Evolutionary conservation across 1,140 invertebrate species (phyloP).

Genomic region (Drosophila lacteicornis): DNA sequence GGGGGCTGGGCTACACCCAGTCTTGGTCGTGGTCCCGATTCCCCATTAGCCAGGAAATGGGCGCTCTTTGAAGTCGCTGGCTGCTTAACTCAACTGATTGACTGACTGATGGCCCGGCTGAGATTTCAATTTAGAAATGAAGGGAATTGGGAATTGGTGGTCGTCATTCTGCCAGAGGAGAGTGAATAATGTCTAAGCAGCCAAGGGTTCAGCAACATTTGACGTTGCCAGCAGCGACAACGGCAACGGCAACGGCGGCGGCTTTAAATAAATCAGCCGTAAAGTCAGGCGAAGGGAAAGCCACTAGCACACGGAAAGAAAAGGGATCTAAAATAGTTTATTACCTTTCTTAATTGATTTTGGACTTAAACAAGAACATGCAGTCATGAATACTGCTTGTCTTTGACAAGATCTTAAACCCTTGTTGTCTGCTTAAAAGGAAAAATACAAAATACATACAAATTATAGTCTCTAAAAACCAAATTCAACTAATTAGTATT

Average conservation of each 20-base stretch:
- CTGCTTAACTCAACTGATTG: slow-evolving; percentile 39
- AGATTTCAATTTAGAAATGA: slow-evolving; percentile 46
- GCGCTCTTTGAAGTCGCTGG: slow-evolving; percentile 54
- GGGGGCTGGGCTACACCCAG: slow-evolving; percentile 54
- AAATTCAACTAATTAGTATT: not conserved
- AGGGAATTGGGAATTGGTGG: slow-evolving; percentile 12
- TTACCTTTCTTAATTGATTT: too few species aligned
- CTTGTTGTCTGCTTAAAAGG: not conserved
- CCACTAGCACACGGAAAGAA: slow-evolving; percentile 8
- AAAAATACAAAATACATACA: not conserved
- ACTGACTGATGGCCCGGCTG: slow-evolving; percentile 47
- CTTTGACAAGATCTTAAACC: not conserved
- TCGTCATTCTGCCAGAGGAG: slow-evolving; percentile 21
- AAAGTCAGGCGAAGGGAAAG: slow-evolving; percentile 41
- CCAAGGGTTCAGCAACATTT: slow-evolving; percentile 80
- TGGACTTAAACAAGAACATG: too few species aligned
- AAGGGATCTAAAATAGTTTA: not conserved
- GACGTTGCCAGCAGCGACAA: slow-evolving; percentile 18
- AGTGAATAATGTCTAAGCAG: slow-evolving; percentile 59
- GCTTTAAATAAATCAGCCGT: slow-evolving; percentile 77
- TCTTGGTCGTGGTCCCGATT: slow-evolving; percentile 19
- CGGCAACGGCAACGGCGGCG: slow-evolving; percentile 34
- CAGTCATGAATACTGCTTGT: too few species aligned
- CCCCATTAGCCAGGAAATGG: slow-evolving; percentile 46
- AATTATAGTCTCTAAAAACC: not conserved